phyloP scores from a whole-genome alignment of 2,888 invertebrate genomes.

The Pterobdella sp. region DNA sequence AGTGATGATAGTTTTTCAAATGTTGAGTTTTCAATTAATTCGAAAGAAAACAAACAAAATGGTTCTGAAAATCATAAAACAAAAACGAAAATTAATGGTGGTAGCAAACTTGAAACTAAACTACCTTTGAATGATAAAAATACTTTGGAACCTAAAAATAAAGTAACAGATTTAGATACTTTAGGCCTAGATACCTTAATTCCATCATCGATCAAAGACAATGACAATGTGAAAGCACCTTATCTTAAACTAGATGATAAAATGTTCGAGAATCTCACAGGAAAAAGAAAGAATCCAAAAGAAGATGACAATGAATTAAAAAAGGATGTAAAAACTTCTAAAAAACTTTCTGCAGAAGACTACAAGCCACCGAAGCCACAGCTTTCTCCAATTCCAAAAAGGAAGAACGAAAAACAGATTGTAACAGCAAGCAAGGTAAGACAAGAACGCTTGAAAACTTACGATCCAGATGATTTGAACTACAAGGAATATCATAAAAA shows the following conservation, averaged over 20 bases:
- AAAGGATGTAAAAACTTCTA: background rate
- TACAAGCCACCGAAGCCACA: slow-evolving; percentile 9
- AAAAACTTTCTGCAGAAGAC: background rate
- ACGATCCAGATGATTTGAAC: slow-evolving; percentile 20
- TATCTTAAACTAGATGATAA: background rate
- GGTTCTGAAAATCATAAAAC: background rate
- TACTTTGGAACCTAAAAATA: background rate
- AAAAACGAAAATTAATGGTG: slow-evolving; percentile 15
- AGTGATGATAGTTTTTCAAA: background rate
- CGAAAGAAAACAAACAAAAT: no score
- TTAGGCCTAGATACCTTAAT: slow-evolving; percentile 6
- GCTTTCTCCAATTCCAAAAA: background rate
- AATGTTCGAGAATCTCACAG: slow-evolving; percentile 5
- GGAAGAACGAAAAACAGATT: no score
- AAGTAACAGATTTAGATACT: background rate
- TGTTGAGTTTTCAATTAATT: background rate
- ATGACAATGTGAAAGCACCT: background rate
- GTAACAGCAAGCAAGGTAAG: no score
- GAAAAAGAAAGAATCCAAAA: background rate
- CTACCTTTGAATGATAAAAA: background rate
- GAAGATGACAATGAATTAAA: background rate
- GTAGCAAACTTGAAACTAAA: background rate
- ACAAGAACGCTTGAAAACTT: background rate
- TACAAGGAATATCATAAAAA: background rate
- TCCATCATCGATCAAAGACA: slow-evolving; percentile 3